These are phyloP conservation scores for Drosophila triauraria DNA, from an alignment of 1,140 invertebrate species.

Conservation along the genomic window DNA sequence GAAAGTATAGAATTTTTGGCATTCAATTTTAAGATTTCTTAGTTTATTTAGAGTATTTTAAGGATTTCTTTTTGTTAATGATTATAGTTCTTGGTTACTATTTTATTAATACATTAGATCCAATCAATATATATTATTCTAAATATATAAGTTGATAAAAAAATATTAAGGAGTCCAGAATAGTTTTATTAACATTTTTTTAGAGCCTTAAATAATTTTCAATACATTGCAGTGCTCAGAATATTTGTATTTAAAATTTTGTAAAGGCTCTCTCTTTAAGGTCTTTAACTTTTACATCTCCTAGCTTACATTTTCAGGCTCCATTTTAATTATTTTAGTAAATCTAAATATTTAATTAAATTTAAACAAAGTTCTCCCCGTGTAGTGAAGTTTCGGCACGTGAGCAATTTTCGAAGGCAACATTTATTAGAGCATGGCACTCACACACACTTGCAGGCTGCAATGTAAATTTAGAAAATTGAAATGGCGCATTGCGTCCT, in stretches of 20 bases:
- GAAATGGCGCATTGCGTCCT: conserved; percentile 65
- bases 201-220: too few species aligned
- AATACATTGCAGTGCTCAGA: too few species aligned
- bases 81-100: not conserved
- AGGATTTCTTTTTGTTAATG: too few species aligned
- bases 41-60: not conserved
- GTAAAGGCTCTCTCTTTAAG: too few species aligned
- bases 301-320: fast-evolving
- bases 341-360: not conserved
- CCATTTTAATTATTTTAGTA: not conserved
- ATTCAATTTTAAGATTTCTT: not conserved
- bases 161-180: not conserved
- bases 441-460: conserved; percentile 24
- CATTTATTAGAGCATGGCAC: conserved; percentile 53
- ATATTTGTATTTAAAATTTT: too few species aligned
- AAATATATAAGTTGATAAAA: not conserved
- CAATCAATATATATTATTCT: not conserved
- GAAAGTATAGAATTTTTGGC: not conserved
- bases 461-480: conserved; percentile 62
- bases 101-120: not conserved
- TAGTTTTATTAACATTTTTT: too few species aligned
- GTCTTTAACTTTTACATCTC: not conserved
- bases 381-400: conserved; percentile 26
- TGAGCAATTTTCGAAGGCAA: conserved; percentile 50
- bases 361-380: not conserved